Evolutionary conservation across 1,140 invertebrate genomes (phyloP), one percentile per base, ranked within the genome.

Genomic region (Pseudomyrmex dendroicus): DNA sequence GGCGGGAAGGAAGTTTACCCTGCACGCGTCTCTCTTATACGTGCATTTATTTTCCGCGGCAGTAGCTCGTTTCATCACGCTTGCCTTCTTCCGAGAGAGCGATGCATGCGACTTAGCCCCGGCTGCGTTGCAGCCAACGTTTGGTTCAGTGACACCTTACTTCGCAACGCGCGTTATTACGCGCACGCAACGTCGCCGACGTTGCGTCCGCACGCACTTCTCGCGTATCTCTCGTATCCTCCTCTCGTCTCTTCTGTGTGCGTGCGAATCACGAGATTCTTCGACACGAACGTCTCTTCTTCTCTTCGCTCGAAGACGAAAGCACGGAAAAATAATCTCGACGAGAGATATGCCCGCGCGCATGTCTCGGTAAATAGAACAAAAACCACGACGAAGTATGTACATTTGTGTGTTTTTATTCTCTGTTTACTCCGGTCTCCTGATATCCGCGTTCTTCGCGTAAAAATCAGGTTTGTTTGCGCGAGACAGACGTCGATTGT

Each of bases 61-160:
- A 7, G 74, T 57, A 50, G 59, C 57, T 68, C 68, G 54, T 86
- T 88, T 86, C 76, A 86, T 84, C 86, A 82, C 85, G 74, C 70
- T 82, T 67, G 82, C 85, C 84, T 84, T 88, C 86, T 83, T 88
- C 67, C 13, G 73, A 50, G 59, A 54, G 57, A n/a, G 17, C 50
- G 48, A 50, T 63, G 17, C 56, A n/a, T 35, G 74, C 44, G 66
- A 73, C 35, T 72, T 20, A 20, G 48, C 25, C n/a, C 25, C n/a
- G 15, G 22, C 17, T 22, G 52, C 35, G 54, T 73, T 82, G 74
- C 74, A 70, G 66, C 86, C 64, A 84, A 22, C 22, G 80, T 73
- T 86, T 86, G 73, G 86, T 86, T 87, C 86, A 87, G 86, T 84
- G 86, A 87, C 86, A 86, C 86, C 66, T 35, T 84, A 70, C 82